phyloP scores from a whole-genome alignment of 2,797 vertebrate species.

The Chelon auratus region DNA sequence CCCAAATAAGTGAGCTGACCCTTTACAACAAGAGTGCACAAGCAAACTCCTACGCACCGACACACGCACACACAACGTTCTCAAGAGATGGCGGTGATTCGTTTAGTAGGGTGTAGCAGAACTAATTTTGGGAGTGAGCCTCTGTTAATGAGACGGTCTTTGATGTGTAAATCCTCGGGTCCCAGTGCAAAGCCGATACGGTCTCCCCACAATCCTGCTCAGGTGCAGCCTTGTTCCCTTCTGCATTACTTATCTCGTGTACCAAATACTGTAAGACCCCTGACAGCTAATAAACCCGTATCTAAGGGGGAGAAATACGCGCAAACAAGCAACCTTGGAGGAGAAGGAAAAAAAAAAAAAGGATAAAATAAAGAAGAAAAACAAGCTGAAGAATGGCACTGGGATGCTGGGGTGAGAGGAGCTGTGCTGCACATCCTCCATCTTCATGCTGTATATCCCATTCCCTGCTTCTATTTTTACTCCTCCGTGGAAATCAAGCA shows the following conservation, averaged over 20 bases:
- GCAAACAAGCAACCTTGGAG: conserved; percentile 5
- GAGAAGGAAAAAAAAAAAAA: not conserved
- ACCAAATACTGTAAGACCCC: conserved; percentile 50
- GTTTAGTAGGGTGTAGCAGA: conserved; percentile 73
- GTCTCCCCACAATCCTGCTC: conserved; percentile 65
- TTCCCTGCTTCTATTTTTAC: conserved; percentile 46
- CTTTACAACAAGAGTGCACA: conserved; percentile 25
- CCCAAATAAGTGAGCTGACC: conserved; percentile 57
- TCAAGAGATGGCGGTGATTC: conserved; percentile 59
- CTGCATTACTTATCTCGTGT: conserved; percentile 65
- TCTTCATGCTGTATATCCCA: conserved; percentile 25
- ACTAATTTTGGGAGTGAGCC: conserved; percentile 75
- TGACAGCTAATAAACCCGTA: conserved; percentile 46
- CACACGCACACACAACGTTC: conserved; percentile 17
- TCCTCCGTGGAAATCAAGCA: conserved; percentile 36
- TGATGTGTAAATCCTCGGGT: conserved; percentile 81
- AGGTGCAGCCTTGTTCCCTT: conserved; percentile 60
- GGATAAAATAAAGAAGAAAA: not conserved
- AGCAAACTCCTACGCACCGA: conserved; percentile 8
- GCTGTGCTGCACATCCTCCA: conserved; percentile 10
- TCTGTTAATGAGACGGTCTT: conserved; percentile 77
- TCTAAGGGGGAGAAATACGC: conserved; percentile 25
- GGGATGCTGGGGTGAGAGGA: not conserved
- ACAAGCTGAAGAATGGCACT: not conserved
- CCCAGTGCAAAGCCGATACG: conserved; percentile 65